Evolutionary conservation across 2,797 vertebrate species (phyloP), one percentile per base, ranked within the genome.

Genomic region (Dipus sagitta): DNA sequence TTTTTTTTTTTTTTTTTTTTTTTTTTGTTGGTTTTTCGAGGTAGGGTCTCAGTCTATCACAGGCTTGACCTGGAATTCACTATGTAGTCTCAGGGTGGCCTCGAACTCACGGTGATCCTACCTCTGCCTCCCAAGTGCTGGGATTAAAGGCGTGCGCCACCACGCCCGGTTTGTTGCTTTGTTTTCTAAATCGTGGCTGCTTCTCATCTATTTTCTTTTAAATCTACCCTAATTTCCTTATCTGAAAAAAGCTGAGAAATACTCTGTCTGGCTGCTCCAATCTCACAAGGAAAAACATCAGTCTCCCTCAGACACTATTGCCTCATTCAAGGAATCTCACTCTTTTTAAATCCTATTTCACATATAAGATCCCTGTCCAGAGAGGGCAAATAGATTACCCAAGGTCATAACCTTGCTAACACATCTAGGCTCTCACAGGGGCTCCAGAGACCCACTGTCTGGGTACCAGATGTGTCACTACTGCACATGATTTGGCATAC

Each of bases 181-280:
- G 58, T 18, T 82, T 64, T 87, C 26, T 70, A 26, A 34, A 23
- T 68, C 76, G 75, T 87, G 75, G 64, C 89, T 83, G 71, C 47
- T 76, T 86, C 60, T 71, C 30, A 65, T 30, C 74, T 71, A 17
- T 78, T 78, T 88, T 75, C 74, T 71, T 91, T 74, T 34, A 86
- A 93, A 60, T 64, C 30, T 38, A 64, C 26, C n/a, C 54, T 75
- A 89, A 64, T 88, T 85, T 95, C 42, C 75, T 88, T 38, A 85
- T 47, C 58, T 42, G 64, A 71, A 13, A 83, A 68, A 74, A 14
- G n/a, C 23, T 58, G 71, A 90, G 65, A 32, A 17, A 70, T 78
- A 80, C 17, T 82, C 71, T 75, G n/a, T 32, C 42, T 52, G 70
- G 24, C 65, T 64, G 32, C 74, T 70, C 23, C 67, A 47, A 18